These are phyloP conservation scores for Patella caerulea DNA, from an alignment of 2,888 invertebrate species.

Conservation along the genomic window DNA sequence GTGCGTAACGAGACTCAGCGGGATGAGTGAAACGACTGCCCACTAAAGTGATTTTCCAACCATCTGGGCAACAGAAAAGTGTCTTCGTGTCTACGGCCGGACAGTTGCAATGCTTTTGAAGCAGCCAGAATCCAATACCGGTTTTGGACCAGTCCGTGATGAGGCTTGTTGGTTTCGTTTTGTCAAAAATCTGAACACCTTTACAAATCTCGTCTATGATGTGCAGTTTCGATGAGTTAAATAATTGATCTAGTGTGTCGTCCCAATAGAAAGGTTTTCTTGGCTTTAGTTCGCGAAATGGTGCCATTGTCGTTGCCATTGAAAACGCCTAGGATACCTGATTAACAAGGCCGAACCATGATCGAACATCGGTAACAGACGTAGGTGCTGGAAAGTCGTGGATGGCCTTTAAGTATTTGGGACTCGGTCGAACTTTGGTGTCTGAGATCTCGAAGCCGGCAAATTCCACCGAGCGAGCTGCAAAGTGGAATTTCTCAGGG, in stretches of 20 bases:
- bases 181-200: constrained; percentile 47
- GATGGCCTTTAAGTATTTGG: constrained; percentile 36
- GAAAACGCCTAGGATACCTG: constrained; percentile 48
- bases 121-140: constrained; percentile 38
- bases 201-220: constrained; percentile 41
- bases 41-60: constrained; percentile 14
- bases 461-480: constrained; percentile 40
- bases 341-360: constrained; percentile 50
- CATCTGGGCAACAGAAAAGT: constrained; percentile 6
- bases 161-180: constrained; percentile 47
- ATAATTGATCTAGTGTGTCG: constrained; percentile 25
- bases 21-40: neutral
- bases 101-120: constrained; percentile 6
- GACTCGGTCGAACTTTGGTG: constrained; percentile 38
- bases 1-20: constrained; percentile 34
- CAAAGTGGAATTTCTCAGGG: constrained; percentile 50
- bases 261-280: constrained; percentile 35
- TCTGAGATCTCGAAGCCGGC: constrained; percentile 45
- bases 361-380: constrained; percentile 42
- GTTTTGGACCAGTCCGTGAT: constrained; percentile 51
- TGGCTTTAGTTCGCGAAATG: constrained; percentile 46
- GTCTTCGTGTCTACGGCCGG: neutral
- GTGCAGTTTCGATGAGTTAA: constrained; percentile 34
- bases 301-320: constrained; percentile 43
- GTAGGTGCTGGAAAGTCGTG: constrained; percentile 43